Evolutionary conservation across 1,140 invertebrate species (phyloP).

Genomic region (Camponotus floridanus): DNA sequence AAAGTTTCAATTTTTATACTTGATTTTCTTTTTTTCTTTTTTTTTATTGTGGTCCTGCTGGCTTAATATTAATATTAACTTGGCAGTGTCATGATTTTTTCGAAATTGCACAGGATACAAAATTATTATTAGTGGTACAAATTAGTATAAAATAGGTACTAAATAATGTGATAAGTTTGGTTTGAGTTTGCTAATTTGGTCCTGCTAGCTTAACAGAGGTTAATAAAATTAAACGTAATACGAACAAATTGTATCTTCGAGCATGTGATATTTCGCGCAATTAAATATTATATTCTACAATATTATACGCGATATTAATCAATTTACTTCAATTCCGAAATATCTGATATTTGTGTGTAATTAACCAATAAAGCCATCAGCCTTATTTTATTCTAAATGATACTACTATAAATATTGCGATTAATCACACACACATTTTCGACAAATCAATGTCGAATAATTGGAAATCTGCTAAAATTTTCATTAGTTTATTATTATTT

Average conservation of each 20-base stretch:
- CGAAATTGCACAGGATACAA: no score
- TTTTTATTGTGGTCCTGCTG: no score
- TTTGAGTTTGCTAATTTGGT: no score
- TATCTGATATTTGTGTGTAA: constrained; percentile 20
- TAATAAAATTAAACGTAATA: constrained; percentile 20
- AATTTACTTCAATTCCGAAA: constrained; percentile 28
- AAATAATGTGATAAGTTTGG: no score
- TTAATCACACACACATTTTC: not conserved
- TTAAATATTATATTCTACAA: constrained; percentile 33
- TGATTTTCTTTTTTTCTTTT: no score
- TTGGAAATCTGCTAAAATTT: not conserved
- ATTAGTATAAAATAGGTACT: no score
- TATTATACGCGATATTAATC: not conserved
- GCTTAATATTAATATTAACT: no score
- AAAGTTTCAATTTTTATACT: no score
- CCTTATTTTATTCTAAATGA: constrained; percentile 5
- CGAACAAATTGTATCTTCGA: not conserved
- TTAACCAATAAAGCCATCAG: constrained; percentile 7
- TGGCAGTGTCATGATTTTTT: no score
- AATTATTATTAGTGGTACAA: no score
- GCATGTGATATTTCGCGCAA: not conserved
- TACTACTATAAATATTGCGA: not conserved
- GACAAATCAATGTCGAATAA: not conserved
- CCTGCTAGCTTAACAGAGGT: no score
- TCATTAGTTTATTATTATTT: not conserved